These are phyloP conservation scores for Hydrozoanthus tunicans DNA, from an alignment of 64 coral and sea anemone species.

Conservation along the genomic window DNA sequence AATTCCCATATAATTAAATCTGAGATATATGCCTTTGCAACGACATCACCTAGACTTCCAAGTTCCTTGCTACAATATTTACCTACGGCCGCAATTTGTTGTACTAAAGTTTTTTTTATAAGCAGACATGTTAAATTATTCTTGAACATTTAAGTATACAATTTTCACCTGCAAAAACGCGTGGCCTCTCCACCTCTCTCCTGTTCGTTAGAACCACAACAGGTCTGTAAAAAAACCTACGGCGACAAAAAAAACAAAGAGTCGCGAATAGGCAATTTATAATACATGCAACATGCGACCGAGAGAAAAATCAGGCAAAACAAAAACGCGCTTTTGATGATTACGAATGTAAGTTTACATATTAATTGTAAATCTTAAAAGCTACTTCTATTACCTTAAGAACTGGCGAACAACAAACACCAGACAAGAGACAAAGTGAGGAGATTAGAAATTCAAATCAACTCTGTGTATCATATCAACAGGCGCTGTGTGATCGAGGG, in stretches of 20 bases:
- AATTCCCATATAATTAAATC: background rate
- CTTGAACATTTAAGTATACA: background rate
- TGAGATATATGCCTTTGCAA: background rate
- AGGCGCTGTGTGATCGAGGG: conserved; percentile 30
- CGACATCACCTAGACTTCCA: background rate
- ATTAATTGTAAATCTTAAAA: background rate
- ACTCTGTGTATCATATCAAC: conserved; percentile 24
- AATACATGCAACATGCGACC: conserved; percentile 12
- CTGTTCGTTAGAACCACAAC: background rate
- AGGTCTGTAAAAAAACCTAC: background rate
- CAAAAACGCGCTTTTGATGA: background rate
- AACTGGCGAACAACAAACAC: conserved; percentile 36
- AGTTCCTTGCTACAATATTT: conserved; percentile 17
- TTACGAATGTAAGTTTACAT: conserved; percentile 13
- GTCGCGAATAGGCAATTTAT: conserved; percentile 5
- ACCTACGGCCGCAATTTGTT: background rate
- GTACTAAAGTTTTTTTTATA: background rate
- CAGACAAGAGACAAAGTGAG: background rate
- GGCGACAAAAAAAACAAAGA: conserved; percentile 20
- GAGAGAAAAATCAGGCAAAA: conserved; percentile 1
- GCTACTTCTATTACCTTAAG: background rate
- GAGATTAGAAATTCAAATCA: conserved; percentile 47
- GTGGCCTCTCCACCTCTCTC: background rate
- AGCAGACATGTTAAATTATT: background rate
- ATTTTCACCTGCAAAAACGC: background rate